Evolutionary conservation across 2,888 invertebrate genomes (phyloP), one percentile per base, ranked within the genome.

Genomic region (Apamea sordens): DNA sequence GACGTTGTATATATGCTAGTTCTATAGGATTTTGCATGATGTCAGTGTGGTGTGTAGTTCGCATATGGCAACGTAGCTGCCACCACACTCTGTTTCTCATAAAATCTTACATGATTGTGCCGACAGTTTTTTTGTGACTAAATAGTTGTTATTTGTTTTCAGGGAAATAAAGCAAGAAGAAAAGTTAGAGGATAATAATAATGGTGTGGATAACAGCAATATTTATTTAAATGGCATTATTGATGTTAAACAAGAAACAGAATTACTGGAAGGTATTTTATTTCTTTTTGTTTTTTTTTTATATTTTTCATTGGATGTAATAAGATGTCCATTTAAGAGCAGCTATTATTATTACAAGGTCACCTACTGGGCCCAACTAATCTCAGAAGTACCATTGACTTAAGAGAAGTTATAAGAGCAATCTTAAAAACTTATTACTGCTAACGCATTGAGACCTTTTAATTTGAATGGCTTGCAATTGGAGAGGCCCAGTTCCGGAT

Each of bases 181-280:
- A 53, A 63, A 32, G 4, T 1, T 2, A 53, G 88, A 75, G 24
- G 41, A 69, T 59, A 50, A 74, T 64, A 75, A 64, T 77, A 53
- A 50, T 32, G 69, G 70, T 65, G 67, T 71, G 74, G 32, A 50
- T 67, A 50, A 36, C 61, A 47, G 56, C 0, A 65, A 56, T 65
- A 24, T 50, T 65, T 67, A 87, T 79, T 79, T 63, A 32, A 77
- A 76, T 87, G 44, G 64, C 10, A 78, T 83, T 47, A 32, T 79
- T 69, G 76, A 77, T 63, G 10, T 82, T 50, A 91, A 85, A 81
- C 65, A 81, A 75, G 87, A 84, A 64, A 13, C 56, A 13, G 76
- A 86, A 63, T 10, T 82, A 71, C 80, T 88, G 65, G 86, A 85
- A 86, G 86, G 84, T 89, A 80, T 63, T 56, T n/a, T 47, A 13